phyloP scores from a whole-genome alignment of 2,888 invertebrate species.

The Ypsolopha sequella region DNA sequence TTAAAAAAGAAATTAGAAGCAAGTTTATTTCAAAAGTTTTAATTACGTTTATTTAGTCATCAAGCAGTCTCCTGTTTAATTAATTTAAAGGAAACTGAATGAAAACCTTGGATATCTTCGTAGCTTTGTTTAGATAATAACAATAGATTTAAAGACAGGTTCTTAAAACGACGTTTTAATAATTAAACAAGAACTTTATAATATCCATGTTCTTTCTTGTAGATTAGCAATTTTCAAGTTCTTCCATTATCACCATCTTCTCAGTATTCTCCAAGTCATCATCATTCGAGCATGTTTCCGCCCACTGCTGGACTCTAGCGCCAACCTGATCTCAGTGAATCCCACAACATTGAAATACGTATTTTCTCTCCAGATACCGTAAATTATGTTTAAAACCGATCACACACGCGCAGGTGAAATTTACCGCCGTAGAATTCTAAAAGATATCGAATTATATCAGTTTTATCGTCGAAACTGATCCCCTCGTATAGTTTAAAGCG shows the following conservation, averaged over 20 bases:
- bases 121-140: background rate
- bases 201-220: too few relatives aligned
- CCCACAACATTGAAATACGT: too few relatives aligned
- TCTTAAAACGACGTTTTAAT: background rate
- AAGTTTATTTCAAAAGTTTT: slow-evolving; percentile 64
- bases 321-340: too few relatives aligned
- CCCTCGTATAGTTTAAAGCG: slow-evolving; percentile 15
- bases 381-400: background rate
- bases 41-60: slow-evolving; percentile 68
- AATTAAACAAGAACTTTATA: background rate
- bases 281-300: too few relatives aligned
- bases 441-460: slow-evolving; percentile 4
- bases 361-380: too few relatives aligned
- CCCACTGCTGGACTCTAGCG: too few relatives aligned
- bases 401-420: background rate
- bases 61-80: slow-evolving; percentile 39
- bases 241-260: too few relatives aligned
- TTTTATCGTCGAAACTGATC: slow-evolving; percentile 4
- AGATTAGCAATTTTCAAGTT: too few relatives aligned
- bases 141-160: background rate
- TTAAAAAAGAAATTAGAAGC: slow-evolving; percentile 67
- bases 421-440: background rate
- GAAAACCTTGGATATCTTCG: background rate
- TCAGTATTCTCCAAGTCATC: too few relatives aligned
- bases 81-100: slow-evolving; percentile 36